Evolutionary conservation across 2,797 vertebrate species (phyloP).

Genomic region (Syngnathus acus): DNA sequence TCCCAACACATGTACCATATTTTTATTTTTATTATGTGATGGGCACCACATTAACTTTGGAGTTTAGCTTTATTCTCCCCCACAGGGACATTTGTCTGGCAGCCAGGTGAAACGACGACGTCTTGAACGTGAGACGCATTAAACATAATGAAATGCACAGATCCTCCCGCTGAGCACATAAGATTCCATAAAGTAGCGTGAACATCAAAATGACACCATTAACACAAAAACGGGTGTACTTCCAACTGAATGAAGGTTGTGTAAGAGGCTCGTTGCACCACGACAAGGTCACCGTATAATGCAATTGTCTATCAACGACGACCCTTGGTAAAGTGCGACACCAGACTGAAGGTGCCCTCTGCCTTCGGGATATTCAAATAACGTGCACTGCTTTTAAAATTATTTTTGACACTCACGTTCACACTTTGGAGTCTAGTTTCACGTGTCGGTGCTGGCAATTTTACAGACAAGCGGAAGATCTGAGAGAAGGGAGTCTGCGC

Average conservation of each 20-base stretch:
- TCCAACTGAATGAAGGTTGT: neutral
- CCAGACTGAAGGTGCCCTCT: neutral
- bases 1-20: neutral
- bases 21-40: neutral
- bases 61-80: neutral
- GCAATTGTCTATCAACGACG: neutral
- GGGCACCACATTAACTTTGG: neutral
- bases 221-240: constrained; percentile 15
- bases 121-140: constrained; percentile 11
- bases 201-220: constrained; percentile 13
- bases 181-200: constrained; percentile 19
- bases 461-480: too few species aligned
- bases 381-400: too few species aligned
- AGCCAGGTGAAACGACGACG: constrained; percentile 4
- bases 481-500: too few species aligned
- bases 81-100: neutral
- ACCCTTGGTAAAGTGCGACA: neutral
- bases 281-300: neutral
- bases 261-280: neutral
- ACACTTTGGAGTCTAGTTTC: too few species aligned
- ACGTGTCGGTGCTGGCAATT: too few species aligned
- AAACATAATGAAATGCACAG: constrained; percentile 20
- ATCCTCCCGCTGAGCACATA: neutral
- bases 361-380: neutral
- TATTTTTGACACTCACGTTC: too few species aligned